A percentile compares a stretch with the other conserved stretches of the same genome.
These are phyloP conservation scores for Tenodera sinensis DNA, from an alignment of 2,888 invertebrate species.

Conservation along the genomic window DNA sequence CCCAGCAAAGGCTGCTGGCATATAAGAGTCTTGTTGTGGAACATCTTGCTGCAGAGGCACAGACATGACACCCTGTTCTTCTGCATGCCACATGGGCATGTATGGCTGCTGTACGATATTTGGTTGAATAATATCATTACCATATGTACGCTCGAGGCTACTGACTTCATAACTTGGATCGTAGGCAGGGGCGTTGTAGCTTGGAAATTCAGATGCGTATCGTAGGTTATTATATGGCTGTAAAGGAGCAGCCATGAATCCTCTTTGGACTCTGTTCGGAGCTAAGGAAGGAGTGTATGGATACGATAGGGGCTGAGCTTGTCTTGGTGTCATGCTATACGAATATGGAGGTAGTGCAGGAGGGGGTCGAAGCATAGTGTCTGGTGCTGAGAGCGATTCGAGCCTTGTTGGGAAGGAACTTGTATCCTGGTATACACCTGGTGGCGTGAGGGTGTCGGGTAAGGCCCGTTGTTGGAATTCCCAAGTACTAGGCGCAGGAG, in stretches of 20 bases:
- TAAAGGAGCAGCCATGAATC: not conserved
- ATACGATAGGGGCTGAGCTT: not conserved
- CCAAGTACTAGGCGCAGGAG: not conserved
- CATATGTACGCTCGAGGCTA: not conserved
- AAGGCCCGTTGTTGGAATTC: not conserved
- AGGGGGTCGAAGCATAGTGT: not conserved
- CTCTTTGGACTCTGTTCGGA: not conserved
- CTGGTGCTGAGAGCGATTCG: not conserved
- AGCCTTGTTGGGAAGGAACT: not conserved
- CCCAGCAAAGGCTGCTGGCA: no score
- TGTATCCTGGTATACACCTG: not conserved
- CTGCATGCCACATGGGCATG: not conserved
- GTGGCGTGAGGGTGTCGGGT: not conserved
- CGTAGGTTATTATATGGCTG: not conserved
- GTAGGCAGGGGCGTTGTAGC: not conserved
- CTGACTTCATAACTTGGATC: not conserved
- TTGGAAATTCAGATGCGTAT: not conserved
- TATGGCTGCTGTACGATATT: not conserved
- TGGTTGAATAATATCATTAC: not conserved
- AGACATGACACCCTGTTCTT: not conserved
- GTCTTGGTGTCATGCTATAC: not conserved
- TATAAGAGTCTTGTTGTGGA: not conserved
- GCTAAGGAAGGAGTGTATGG: not conserved
- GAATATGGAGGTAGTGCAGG: not conserved
- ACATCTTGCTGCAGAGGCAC: not conserved